These are phyloP conservation scores for Temnothorax ravouxi DNA, from an alignment of 2,888 invertebrate genomes.

Conservation along the genomic window DNA sequence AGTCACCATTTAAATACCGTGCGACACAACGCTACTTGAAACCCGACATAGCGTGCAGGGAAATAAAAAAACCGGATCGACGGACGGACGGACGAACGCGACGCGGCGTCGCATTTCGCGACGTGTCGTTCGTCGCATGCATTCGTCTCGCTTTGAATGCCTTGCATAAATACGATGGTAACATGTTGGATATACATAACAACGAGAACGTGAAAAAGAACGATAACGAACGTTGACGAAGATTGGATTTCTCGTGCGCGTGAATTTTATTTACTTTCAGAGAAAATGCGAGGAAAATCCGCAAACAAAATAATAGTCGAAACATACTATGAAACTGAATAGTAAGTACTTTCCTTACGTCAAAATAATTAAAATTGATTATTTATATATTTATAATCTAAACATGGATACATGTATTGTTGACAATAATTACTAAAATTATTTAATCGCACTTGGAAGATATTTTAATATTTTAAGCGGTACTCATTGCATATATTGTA, in stretches of 20 bases:
- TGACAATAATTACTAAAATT: background rate
- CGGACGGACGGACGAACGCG: constrained; percentile 11
- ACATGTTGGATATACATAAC: background rate
- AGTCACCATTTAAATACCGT: constrained; percentile 41
- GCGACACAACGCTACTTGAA: constrained; percentile 50
- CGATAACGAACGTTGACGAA: constrained; percentile 26
- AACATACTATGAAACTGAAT: background rate
- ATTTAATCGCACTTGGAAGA: background rate
- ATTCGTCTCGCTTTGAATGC: constrained; percentile 34
- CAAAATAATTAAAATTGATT: background rate
- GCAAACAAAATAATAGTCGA: background rate
- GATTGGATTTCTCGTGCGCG: constrained; percentile 17
- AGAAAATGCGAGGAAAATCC: background rate
- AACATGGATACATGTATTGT: background rate
- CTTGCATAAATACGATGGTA: constrained; percentile 37
- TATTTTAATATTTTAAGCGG: no score
- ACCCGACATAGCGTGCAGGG: constrained; percentile 32
- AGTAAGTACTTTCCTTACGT: background rate
- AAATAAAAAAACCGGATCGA: constrained; percentile 35
- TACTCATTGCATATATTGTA: no score
- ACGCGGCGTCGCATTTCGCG: constrained; percentile 27
- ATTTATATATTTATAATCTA: no score
- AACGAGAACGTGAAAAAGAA: constrained; percentile 10
- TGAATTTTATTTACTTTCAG: background rate
- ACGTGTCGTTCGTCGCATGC: constrained; percentile 25